Percentiles rank a stretch among this genome's conserved stretches.
phyloP scores from a whole-genome alignment of 1,140 invertebrate species.

The Oreohelix idahoensis region DNA sequence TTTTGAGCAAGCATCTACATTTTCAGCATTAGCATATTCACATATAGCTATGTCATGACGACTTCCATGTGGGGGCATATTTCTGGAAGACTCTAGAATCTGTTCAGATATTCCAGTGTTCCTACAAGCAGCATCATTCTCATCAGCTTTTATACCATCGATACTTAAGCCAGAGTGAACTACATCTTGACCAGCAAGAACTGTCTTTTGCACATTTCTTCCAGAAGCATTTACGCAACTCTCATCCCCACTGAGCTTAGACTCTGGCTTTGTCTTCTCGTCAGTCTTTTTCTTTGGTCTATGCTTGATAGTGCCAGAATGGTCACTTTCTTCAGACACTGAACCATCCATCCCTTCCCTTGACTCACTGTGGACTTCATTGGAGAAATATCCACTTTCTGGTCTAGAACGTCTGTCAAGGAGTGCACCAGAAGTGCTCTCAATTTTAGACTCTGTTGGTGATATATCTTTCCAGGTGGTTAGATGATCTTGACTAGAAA shows the following conservation, averaged over 20 bases:
- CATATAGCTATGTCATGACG: background rate
- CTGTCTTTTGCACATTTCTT: background rate
- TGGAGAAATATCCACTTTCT: slow-evolving; percentile 54
- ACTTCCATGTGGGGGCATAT: background rate
- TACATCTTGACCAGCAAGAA: background rate
- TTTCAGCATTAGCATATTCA: background rate
- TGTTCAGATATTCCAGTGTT: background rate
- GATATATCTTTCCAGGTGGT: slow-evolving; percentile 58
- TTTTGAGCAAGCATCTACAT: background rate
- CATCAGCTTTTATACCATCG: background rate
- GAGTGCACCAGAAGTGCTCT: slow-evolving; percentile 23
- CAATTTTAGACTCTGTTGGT: slow-evolving; percentile 46
- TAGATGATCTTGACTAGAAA: background rate
- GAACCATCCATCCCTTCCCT: slow-evolving; percentile 49
- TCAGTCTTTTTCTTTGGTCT: slow-evolving; percentile 18
- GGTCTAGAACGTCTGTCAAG: slow-evolving; percentile 7
- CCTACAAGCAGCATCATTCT: background rate
- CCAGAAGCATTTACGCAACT: background rate
- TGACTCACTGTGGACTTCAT: slow-evolving; percentile 53
- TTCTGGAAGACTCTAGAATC: background rate
- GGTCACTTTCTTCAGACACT: slow-evolving; percentile 44
- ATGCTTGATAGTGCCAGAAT: slow-evolving; percentile 25
- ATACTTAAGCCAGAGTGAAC: background rate
- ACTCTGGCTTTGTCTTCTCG: background rate
- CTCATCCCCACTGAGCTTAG: background rate